These are phyloP conservation scores for Magallana angulata DNA, from an alignment of 1,140 invertebrate genomes.

Conservation along the genomic window DNA sequence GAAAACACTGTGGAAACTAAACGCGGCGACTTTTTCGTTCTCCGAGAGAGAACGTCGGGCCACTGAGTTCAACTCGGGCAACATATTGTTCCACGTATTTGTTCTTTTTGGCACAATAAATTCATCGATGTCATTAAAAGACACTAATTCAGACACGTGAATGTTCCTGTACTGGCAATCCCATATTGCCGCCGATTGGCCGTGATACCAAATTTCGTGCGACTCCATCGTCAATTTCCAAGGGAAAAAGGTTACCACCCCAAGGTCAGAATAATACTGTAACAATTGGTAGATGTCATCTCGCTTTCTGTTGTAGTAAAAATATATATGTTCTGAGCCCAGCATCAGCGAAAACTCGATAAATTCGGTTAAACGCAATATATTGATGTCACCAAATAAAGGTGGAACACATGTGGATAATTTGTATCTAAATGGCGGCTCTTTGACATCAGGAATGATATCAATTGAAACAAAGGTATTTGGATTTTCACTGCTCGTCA, in stretches of 20 bases:
- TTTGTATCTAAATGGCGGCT: neutral
- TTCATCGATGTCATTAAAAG: conserved; percentile 73
- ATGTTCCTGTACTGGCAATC: conserved; percentile 71
- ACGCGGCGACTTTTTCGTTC: conserved; percentile 55
- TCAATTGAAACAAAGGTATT: neutral
- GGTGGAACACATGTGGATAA: conserved; percentile 68
- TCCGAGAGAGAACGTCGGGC: conserved; percentile 35
- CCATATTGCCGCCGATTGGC: conserved; percentile 68
- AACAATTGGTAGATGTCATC: conserved; percentile 56
- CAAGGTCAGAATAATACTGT: conserved; percentile 58
- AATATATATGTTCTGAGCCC: conserved; percentile 68
- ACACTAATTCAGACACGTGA: conserved; percentile 60
- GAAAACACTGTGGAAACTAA: conserved; percentile 68
- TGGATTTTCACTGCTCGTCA: neutral
- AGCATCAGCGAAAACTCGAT: conserved; percentile 69
- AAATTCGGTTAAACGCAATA: conserved; percentile 66
- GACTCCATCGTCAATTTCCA: conserved; percentile 60
- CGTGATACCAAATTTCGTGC: conserved; percentile 69
- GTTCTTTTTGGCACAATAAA: conserved; percentile 64
- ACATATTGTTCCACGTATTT: conserved; percentile 42
- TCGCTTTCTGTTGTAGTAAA: conserved; percentile 63
- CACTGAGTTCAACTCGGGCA: neutral
- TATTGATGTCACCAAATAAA: conserved; percentile 64
- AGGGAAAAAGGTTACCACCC: conserved; percentile 56
- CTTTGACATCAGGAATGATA: neutral